A percentile compares a stretch with the other conserved stretches of the same genome.
Evolutionary conservation across 1,140 invertebrate species (phyloP).

Genomic region (Aphelenchoides besseyi): DNA sequence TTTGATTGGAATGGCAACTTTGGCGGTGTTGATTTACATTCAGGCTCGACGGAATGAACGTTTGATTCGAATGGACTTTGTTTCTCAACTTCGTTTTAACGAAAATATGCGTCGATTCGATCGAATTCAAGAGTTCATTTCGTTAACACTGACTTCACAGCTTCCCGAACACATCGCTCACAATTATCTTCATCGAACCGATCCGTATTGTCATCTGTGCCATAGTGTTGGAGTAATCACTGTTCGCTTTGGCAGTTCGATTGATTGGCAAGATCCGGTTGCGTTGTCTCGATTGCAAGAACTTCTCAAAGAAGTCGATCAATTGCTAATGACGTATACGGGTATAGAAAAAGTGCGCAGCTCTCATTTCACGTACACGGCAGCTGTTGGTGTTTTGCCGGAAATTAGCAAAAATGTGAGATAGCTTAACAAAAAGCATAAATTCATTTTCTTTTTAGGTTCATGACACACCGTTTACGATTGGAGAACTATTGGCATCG

Average conservation of each 20-base stretch:
- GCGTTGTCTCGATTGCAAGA: conserved; percentile 47
- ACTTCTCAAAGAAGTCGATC: conserved; percentile 45
- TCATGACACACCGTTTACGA: conserved; percentile 56
- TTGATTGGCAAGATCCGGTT: conserved; percentile 48
- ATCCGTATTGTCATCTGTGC: conserved; percentile 50
- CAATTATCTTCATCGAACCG: conserved; percentile 43
- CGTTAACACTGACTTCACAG: not conserved
- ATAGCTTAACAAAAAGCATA: not conserved
- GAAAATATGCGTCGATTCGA: conserved; percentile 42
- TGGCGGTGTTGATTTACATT: conserved; percentile 47
- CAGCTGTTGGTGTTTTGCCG: conserved; percentile 58
- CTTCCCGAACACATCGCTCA: conserved; percentile 49
- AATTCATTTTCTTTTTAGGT: conserved; percentile 28
- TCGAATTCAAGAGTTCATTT: conserved; percentile 43
- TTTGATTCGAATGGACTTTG: conserved; percentile 55
- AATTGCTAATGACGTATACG: conserved; percentile 31
- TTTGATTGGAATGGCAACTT: conserved; percentile 37
- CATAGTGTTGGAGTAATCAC: conserved; percentile 44
- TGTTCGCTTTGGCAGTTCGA: conserved; percentile 24
- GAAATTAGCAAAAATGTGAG: conserved; percentile 55
- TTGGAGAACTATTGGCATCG: conserved; percentile 55
- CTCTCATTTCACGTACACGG: conserved; percentile 49
- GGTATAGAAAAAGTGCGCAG: conserved; percentile 58
- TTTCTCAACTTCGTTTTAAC: conserved; percentile 43
- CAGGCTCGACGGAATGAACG: conserved; percentile 52